Evolutionary conservation across 1,140 invertebrate genomes (phyloP), one percentile per base, ranked within the genome.

Genomic region (Caenorhabditis inopinata): DNA sequence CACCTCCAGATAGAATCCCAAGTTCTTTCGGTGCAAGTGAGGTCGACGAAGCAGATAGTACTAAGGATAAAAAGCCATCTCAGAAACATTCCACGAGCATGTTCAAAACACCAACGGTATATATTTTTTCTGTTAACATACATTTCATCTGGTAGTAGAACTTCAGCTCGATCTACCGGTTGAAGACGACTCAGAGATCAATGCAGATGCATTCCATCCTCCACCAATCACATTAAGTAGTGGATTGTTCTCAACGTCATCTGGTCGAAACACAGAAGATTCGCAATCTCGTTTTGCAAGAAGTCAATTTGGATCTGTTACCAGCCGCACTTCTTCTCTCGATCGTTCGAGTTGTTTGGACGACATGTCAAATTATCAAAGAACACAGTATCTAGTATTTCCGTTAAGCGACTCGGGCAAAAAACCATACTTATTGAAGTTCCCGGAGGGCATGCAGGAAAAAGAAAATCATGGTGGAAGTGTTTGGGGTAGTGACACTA

Each of bases 401-500:
- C 76, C 83, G 1, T 29, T 83, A 18, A 38, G 75, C 25, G 82
- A 83, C 46, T 68, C 73, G 5, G 83, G 25, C 11, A 80, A 83
- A 62, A 83, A 83, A 49, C 83, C 83, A 0, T 74, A 73, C 12
- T 68, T 83, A n/a, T 46, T 83, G 16, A 47, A 74, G 21, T 83
- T 83, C 42, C 83, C 83, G 2, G 74, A 83, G 38, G 83, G 83
- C 29, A 48, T 83, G 27, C 29, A 46, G 16, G 80, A 81, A 25
- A 75, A 81, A 76, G 32, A 38, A 18, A 83, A 83, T 21, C 48
- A 80, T 46, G 46, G 45, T 32, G 58, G 58, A 9, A 77, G 74
- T 48, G 82, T 82, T 1, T 84, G 83, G 83, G 83, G 83, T 14
- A 83, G 80, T 21, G 83, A 84, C 25, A 84, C 83, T 1, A 84